A percentile compares a stretch with the other conserved stretches of the same genome.
phyloP scores from a whole-genome alignment of 2,888 invertebrate species.

The Ichneumoninae sp. region DNA sequence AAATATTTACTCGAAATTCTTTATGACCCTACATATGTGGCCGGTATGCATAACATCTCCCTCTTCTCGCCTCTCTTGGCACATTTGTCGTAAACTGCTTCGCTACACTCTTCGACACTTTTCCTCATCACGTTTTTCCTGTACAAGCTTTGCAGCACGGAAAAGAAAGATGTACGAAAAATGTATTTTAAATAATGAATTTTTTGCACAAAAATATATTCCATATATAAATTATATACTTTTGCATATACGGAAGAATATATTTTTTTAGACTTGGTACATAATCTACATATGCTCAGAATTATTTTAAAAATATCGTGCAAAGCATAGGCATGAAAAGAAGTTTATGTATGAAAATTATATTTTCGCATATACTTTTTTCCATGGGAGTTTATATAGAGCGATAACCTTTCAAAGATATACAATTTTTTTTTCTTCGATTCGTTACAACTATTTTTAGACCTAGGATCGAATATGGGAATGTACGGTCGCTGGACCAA shows the following conservation, averaged over 20 bases:
- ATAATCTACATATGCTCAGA: too few species aligned
- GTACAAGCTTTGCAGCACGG: background rate
- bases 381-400: background rate
- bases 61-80: background rate
- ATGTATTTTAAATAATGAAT: background rate
- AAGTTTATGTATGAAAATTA: too few species aligned
- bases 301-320: too few species aligned
- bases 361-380: background rate
- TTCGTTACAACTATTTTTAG: background rate
- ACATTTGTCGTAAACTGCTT: background rate
- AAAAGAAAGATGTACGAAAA: background rate
- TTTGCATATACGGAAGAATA: too few species aligned
- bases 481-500: constrained; percentile 1
- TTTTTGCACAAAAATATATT: background rate
- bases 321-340: too few species aligned
- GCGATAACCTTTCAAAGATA: too few species aligned
- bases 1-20: too few species aligned
- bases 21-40: constrained; percentile 35
- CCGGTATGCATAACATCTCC: background rate
- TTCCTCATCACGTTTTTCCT: background rate
- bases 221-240: too few species aligned
- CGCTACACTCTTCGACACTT: background rate
- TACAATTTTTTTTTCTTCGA: background rate
- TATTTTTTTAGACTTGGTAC: too few species aligned
- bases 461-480: background rate